Conservation (phyloP, 2,113 vertebrate genomes). For the Theristicus caerulescens region DNA sequence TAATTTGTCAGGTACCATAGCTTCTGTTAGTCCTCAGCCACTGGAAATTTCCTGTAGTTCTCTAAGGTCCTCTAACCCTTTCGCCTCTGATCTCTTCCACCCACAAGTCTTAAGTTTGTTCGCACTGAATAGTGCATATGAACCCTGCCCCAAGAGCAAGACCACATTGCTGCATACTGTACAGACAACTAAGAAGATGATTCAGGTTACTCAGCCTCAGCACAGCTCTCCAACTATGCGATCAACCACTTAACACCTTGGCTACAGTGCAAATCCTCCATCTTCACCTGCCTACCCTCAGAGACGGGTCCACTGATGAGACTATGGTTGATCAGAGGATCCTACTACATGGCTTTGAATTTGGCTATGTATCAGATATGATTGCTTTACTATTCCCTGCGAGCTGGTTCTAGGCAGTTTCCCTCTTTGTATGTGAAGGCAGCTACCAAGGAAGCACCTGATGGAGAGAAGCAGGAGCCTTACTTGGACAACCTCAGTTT, state of each 20-base stretch:
- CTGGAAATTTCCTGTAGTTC: neutral
- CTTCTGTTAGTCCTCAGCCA: neutral
- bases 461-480: neutral
- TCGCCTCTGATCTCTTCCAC: neutral
- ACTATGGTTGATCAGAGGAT: neutral
- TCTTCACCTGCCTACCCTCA: neutral
- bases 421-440: neutral
- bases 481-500: neutral
- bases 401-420: neutral
- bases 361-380: accelerated
- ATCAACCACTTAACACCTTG: neutral
- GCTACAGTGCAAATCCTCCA: neutral
- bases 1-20: neutral
- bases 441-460: neutral
- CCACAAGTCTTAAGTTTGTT: neutral
- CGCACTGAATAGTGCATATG: neutral
- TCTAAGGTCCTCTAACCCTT: neutral
- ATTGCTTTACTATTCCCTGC: neutral
- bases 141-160: neutral
- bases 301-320: neutral
- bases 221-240: neutral
- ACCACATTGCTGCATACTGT: neutral
- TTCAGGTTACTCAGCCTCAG: neutral
- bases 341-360: neutral
- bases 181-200: neutral